Conservation (phyloP, 2,888 invertebrate species). For the Hyles lineata region DNA sequence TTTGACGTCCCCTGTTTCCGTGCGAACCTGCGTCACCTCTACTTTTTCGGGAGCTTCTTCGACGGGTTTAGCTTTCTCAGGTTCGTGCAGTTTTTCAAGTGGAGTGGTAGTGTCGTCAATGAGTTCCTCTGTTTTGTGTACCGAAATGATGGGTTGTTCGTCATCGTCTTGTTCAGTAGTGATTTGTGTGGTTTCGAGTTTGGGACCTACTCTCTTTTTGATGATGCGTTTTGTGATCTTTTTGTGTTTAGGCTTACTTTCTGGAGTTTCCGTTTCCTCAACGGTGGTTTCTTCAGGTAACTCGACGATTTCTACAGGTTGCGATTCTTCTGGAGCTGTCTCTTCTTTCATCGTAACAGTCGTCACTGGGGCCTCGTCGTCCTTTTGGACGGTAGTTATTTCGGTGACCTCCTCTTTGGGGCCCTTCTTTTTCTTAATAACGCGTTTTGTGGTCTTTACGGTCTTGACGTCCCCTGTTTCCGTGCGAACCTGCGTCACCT, state of each 20-base stretch:
- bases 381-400: constrained; percentile 69
- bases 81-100: constrained; percentile 30
- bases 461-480: constrained; percentile 61
- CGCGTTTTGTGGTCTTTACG: constrained; percentile 56
- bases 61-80: constrained; percentile 37
- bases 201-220: constrained; percentile 55
- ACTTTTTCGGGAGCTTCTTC: constrained; percentile 42
- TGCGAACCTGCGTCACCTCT: constrained; percentile 43
- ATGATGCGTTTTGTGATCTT: constrained; percentile 40
- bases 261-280: constrained; percentile 34
- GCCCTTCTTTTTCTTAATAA: constrained; percentile 59
- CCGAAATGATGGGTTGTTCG: constrained; percentile 48
- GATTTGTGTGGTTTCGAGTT: constrained; percentile 61
- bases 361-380: constrained; percentile 49
- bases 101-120: constrained; percentile 40
- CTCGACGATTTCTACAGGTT: constrained; percentile 38
- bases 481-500: constrained; percentile 38
- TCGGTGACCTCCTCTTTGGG: constrained; percentile 73
- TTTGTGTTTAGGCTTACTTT: constrained; percentile 49
- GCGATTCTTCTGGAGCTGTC: constrained; percentile 16
- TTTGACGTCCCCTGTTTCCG: constrained; percentile 52
- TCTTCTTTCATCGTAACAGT: constrained; percentile 35
- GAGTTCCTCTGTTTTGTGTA: constrained; percentile 48
- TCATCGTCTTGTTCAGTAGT: constrained; percentile 48
- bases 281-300: constrained; percentile 35